Evolutionary conservation across 2,888 invertebrate genomes (phyloP), one percentile per base, ranked within the genome.

Genomic region (Sinelater perroti): DNA sequence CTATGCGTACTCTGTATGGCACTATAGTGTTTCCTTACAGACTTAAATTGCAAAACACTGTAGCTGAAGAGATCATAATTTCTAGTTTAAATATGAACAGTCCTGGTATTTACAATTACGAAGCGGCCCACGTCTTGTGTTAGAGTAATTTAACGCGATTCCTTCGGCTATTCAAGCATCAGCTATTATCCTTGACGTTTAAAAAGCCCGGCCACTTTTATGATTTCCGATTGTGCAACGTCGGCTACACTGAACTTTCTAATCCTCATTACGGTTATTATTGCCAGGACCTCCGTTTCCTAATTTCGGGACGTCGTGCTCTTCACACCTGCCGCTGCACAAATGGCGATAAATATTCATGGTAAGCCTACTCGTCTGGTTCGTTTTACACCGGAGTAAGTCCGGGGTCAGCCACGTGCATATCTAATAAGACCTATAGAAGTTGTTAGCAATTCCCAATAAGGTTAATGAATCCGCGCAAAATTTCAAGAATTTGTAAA

Each of bases 81-180:
- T n/a, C n/a, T n/a, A n/a, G n/a, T n/a, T n/a, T n/a, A n/a, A n/a
- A n/a, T n/a, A n/a, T n/a, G n/a, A n/a, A n/a, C n/a, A n/a, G n/a
- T n/a, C n/a, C n/a, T n/a, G n/a, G n/a, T 40, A 40, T 40, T 40
- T 40, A 40, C 40, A 40, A 40, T 40, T 40, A 40, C 40, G 24
- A 40, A 21, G 20, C 40, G 21, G 24, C 40, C 40, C 40, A 40
- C 40, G 40, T 14, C 13, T 14, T n/a, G n/a, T n/a, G n/a, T n/a
- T n/a, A 26, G 24, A 13, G 24, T 40, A 40, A 40, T 40, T 40
- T 40, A 40, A 24, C 24, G 13, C 24, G 40, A 40, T 40, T 38
- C 24, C 24, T 40, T 8, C 24, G 24, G 20, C 40, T 26, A 40
- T 26, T 40, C 24, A 40, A 6, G 7, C 24, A 24, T 35, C 8